phyloP scores from a whole-genome alignment of 2,113 vertebrate genomes.

The Chunga burmeisteri region DNA sequence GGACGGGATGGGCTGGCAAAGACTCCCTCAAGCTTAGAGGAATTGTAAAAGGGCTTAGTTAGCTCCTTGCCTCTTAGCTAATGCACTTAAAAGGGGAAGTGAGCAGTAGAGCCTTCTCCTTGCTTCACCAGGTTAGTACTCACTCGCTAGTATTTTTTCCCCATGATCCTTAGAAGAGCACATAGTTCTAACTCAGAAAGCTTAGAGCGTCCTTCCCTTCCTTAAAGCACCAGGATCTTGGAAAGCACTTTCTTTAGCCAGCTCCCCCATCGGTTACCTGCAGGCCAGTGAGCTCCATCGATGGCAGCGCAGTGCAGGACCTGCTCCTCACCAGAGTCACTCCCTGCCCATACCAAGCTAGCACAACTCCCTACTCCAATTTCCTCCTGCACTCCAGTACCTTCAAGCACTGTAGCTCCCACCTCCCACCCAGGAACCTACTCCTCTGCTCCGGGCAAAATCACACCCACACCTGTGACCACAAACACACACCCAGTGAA shows the following conservation, averaged over 20 bases:
- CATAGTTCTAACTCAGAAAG: background rate
- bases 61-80: background rate
- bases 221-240: background rate
- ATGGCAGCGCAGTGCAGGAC: fast-evolving
- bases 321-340: background rate
- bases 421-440: background rate
- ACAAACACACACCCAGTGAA: background rate
- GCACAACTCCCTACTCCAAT: background rate
- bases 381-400: fast-evolving
- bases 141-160: background rate
- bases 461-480: background rate
- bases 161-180: background rate
- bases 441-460: background rate
- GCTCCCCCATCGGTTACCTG: background rate
- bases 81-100: background rate
- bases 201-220: background rate
- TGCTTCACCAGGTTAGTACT: background rate
- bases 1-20: background rate
- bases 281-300: background rate
- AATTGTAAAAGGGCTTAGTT: background rate
- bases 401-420: background rate
- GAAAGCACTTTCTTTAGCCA: background rate
- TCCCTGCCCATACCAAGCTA: background rate
- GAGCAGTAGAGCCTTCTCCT: background rate
- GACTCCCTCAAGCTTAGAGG: background rate